Conservation (phyloP, 2,888 invertebrate species). For the Eulithis prunata region DNA sequence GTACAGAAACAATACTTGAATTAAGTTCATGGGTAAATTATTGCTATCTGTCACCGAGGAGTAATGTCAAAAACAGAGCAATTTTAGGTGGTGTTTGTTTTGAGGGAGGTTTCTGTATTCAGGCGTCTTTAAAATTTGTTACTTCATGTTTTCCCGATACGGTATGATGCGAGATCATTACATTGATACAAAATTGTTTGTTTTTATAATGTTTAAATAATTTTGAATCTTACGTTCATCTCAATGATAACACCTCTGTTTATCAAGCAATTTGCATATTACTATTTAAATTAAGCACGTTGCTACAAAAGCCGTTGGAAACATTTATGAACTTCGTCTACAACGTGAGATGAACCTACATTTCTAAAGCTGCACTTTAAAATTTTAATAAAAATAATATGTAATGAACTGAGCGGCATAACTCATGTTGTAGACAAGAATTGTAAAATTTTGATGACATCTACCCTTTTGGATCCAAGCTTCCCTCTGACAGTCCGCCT, state of each 20-base stretch:
- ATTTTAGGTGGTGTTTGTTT: too few relatives aligned
- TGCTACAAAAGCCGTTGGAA: conserved; percentile 23
- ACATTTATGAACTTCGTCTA: conserved; percentile 30
- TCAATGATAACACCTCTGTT: not conserved
- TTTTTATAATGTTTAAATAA: too few relatives aligned
- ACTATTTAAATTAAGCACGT: conserved; percentile 1
- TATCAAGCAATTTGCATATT: conserved; percentile 14
- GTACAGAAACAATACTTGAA: too few relatives aligned
- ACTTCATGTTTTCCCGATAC: too few relatives aligned
- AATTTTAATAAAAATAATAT: not conserved
- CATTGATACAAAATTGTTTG: too few relatives aligned
- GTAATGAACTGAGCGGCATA: conserved; percentile 10
- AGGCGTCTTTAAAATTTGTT: too few relatives aligned
- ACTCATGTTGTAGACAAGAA: conserved; percentile 31
- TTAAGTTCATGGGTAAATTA: too few relatives aligned
- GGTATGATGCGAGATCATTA: too few relatives aligned
- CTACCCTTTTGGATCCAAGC: conserved; percentile 27
- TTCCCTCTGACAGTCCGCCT: conserved; percentile 20
- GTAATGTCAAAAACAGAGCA: too few relatives aligned
- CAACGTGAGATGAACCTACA: conserved; percentile 28
- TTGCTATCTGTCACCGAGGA: too few relatives aligned
- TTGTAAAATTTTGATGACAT: conserved; percentile 18
- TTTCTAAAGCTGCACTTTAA: conserved; percentile 16
- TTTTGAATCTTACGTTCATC: not conserved
- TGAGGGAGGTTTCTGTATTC: too few relatives aligned